phyloP scores from a whole-genome alignment of 2,888 invertebrate genomes.

The Pristionchus japonicus region DNA sequence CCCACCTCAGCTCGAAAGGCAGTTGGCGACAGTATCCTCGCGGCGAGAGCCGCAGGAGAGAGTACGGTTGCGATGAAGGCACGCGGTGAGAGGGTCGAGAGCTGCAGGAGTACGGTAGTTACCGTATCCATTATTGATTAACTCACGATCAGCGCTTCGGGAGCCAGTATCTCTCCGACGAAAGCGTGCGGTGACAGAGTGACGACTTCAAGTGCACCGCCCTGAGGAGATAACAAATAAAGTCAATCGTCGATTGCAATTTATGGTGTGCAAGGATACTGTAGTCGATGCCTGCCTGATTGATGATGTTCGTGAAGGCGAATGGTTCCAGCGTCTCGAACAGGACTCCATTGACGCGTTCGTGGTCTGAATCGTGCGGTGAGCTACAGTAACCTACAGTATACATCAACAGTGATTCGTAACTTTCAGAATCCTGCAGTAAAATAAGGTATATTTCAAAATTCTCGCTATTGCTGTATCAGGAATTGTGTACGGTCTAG shows the following conservation, averaged over 20 bases:
- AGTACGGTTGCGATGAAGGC: slow-evolving; percentile 71
- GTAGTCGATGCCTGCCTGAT: slow-evolving; percentile 46
- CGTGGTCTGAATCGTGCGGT: slow-evolving; percentile 22
- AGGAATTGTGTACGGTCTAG: no score
- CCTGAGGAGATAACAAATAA: background rate
- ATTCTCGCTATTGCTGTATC: no score
- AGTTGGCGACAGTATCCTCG: slow-evolving; percentile 66
- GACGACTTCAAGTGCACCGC: slow-evolving; percentile 61
- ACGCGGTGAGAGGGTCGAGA: slow-evolving; percentile 64
- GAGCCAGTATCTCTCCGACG: slow-evolving; percentile 60
- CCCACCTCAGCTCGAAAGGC: slow-evolving; percentile 66
- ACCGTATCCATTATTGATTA: background rate
- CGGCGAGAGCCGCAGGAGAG: slow-evolving; percentile 67
- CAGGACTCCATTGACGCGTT: slow-evolving; percentile 53
- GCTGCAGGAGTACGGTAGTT: slow-evolving; percentile 50
- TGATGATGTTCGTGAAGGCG: slow-evolving; percentile 64
- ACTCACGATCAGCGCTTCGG: slow-evolving; percentile 60
- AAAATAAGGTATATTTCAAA: no score
- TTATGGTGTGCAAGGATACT: background rate
- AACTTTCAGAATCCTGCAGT: no score
- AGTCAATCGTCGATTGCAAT: background rate
- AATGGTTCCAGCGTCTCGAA: slow-evolving; percentile 59
- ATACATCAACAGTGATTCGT: background rate
- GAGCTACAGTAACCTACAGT: background rate
- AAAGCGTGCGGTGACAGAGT: slow-evolving; percentile 69